phyloP scores from a whole-genome alignment of 2,888 invertebrate genomes.

The Lamproptera curius region DNA sequence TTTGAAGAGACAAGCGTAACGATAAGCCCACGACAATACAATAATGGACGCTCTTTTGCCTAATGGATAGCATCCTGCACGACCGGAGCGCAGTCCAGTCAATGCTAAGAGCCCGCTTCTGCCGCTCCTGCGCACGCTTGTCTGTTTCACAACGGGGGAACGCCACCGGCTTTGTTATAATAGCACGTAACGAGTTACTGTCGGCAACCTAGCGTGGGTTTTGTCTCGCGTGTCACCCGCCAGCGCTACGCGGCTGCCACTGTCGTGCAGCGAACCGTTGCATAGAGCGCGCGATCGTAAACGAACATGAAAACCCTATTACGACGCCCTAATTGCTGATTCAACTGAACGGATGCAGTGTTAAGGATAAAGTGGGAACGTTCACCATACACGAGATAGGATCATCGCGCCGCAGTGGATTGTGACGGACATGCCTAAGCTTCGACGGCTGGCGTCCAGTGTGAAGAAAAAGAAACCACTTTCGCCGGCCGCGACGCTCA shows the following conservation, averaged over 20 bases:
- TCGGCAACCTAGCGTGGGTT: slow-evolving; percentile 56
- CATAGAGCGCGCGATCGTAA: slow-evolving; percentile 44
- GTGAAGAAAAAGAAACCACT: slow-evolving; percentile 71
- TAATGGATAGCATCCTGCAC: slow-evolving; percentile 72
- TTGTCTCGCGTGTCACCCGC: slow-evolving; percentile 33
- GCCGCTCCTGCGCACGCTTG: slow-evolving; percentile 41
- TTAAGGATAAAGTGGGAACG: slow-evolving; percentile 50
- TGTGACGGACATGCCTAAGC: slow-evolving; percentile 70
- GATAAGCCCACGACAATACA: slow-evolving; percentile 72
- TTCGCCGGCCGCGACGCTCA: slow-evolving; percentile 47
- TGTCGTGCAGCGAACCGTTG: slow-evolving; percentile 38
- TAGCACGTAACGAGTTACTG: slow-evolving; percentile 34
- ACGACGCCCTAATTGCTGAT: background rate
- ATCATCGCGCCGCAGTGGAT: slow-evolving; percentile 42
- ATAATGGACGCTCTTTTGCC: slow-evolving; percentile 71
- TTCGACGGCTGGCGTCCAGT: slow-evolving; percentile 63
- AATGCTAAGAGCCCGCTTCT: slow-evolving; percentile 60
- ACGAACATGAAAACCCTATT: slow-evolving; percentile 35
- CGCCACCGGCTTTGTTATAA: slow-evolving; percentile 28
- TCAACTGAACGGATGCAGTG: slow-evolving; percentile 54
- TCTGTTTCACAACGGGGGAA: slow-evolving; percentile 30
- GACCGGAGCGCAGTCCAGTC: slow-evolving; percentile 66
- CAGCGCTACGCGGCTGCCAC: too few species aligned
- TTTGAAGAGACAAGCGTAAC: slow-evolving; percentile 63
- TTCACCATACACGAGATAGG: slow-evolving; percentile 36